Evolutionary conservation across 2,797 vertebrate genomes (phyloP), one percentile per base, ranked within the genome.

Genomic region (Brachyalestes nurse): DNA sequence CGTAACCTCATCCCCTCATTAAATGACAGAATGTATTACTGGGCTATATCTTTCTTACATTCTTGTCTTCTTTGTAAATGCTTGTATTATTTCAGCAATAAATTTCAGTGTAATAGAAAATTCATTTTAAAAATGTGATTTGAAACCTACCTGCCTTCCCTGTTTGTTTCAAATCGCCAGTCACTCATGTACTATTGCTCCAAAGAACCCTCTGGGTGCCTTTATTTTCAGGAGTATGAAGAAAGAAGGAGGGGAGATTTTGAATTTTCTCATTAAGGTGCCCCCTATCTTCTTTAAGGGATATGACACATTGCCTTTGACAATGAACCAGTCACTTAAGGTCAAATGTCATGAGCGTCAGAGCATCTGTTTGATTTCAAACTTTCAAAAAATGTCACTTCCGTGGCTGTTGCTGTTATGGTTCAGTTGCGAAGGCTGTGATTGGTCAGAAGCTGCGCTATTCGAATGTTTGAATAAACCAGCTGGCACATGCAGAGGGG

Each of bases 401-500:
- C 58, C 55, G 45, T 57, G 58, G 66, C 38, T 25, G 69, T 55
- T 40, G 38, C 73, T 53, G 75, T 86, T 84, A 71, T n/a, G 66
- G 45, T 87, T 78, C 67, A 23, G 85, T 58, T 58, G 60, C 58
- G 57, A 78, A 60, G 55, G 17, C 69, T 83, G 7, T 88, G 81
- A 93, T 93, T 93, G 90, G 93, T 72, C 72, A 23, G 79, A 57
- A 47, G 45, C 42, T 16, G 76, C 88, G 86, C 87, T 83, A 85
- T 90, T 83, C 88, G 88, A 72, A 78, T 81, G 75, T 94, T 94
- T 93, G 88, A 94, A 93, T 88, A 83, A 88, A 89, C 88, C 91
- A 91, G 82, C 88, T 87, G 86, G 86, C 90, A 89, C 84, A 85
- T 61, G 79, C 72, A 79, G 76, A 81, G 78, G 84, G 82, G 66